These are phyloP conservation scores for Xenopus laevis DNA, from an alignment of 2,113 vertebrate genomes.

Conservation along the genomic window DNA sequence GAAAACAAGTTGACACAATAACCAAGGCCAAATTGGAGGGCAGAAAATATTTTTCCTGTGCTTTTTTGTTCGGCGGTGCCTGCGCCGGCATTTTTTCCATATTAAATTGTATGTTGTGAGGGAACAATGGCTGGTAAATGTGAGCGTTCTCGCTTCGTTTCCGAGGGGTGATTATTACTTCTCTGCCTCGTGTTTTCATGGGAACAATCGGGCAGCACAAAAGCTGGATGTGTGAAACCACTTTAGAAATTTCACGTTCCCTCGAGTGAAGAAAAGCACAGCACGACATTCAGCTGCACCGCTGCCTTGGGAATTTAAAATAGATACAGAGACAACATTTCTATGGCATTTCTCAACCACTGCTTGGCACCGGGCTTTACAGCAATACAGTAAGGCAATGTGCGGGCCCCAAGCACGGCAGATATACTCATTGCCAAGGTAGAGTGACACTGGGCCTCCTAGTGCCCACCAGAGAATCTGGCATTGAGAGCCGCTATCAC, in stretches of 20 bases:
- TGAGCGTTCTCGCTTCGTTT: conserved; percentile 14
- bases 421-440: too few relatives aligned
- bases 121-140: conserved; percentile 34
- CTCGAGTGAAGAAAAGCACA: background rate
- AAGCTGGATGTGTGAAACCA: conserved; percentile 16
- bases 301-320: conserved; percentile 15
- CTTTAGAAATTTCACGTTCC: conserved; percentile 10
- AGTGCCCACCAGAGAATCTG: too few relatives aligned
- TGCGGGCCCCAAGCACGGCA: too few relatives aligned
- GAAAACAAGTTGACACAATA: too few relatives aligned
- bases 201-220: background rate
- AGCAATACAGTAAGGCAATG: background rate
- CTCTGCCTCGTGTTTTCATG: background rate
- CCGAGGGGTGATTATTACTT: conserved; percentile 20
- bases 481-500: too few relatives aligned
- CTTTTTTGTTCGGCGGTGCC: too few relatives aligned
- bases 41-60: too few relatives aligned
- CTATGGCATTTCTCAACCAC: background rate
- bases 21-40: too few relatives aligned
- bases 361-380: background rate
- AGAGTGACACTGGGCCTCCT: too few relatives aligned
- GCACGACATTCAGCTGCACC: conserved; percentile 10
- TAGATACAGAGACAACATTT: conserved; percentile 1
- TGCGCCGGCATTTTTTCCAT: background rate
- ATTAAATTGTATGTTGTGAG: background rate